Base-by-base conservation (phyloP, 2,113 vertebrate genomes). In the Sorex fumeus region DNA sequence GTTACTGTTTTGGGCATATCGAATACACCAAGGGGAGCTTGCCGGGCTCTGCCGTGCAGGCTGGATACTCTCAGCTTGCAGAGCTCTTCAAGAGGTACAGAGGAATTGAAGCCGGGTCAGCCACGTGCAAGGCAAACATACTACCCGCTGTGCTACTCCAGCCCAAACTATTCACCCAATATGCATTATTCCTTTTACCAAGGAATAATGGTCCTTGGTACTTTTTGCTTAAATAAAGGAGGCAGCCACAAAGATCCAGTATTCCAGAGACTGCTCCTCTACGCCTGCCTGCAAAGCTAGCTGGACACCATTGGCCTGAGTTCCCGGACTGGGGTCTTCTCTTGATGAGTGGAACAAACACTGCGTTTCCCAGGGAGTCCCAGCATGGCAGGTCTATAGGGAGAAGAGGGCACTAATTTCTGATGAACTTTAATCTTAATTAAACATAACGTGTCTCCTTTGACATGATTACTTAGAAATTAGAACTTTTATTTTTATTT, bases 231-330 rank as follows among this genome's bases (percentile, higher is more conserved):
- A 92, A 77, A 95, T 87, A 94, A 95, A 86, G 72, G 45, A 86
- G 70, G 23, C n/a, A 70, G 36, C 74, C 94, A 92, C 88, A 94
- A 95, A 95, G 79, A 57, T 8, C 77, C 30, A 80, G 45, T 94
- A 90, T 96, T 81, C 75, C 83, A 12, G 45, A 89, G 87, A 45
- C 82, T 76, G 50, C 60, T 88, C n/a, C 66, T 75, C n/a, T 43
- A 71, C 74, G 36, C 43, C 60, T 3, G 2, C 5, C 62, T 6
- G 34, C 11, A 43, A n/a, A 86, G 40, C 57, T 71, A 21, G 78
- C 27, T 76, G 45, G 87, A 75, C 67, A 90, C 16, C 34, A 28
- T 95, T 43, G 83, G 43, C 36, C 64, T 36, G 62, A 28, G 75
- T 71, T 88, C 34, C 43, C 3, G 0, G 4, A 76, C 75, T 72